A percentile compares a stretch with the other conserved stretches of the same genome.
Conservation (phyloP, 2,113 vertebrate species). For the Anseranas semipalmata region DNA sequence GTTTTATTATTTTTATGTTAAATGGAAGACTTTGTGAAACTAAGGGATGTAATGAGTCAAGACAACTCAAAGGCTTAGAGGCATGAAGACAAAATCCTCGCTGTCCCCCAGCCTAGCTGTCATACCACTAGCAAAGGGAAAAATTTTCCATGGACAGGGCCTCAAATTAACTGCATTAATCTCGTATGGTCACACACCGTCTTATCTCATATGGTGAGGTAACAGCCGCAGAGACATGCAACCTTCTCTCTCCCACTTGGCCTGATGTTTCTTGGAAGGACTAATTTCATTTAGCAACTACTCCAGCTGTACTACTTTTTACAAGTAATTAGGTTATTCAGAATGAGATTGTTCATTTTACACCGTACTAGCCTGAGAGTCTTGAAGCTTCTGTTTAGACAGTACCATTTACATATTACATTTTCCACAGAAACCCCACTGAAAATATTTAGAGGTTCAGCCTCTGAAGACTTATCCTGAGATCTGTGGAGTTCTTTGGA, state of each 20-base stretch:
- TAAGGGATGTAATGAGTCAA: neutral
- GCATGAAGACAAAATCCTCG: neutral
- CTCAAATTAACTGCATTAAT: neutral
- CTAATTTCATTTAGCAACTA: neutral
- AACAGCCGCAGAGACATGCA: neutral
- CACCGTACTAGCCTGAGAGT: neutral
- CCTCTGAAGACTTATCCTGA: neutral
- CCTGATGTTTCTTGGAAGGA: neutral
- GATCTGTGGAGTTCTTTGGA: neutral
- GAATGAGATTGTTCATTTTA: neutral
- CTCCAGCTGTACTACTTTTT: neutral
- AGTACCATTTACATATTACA: neutral
- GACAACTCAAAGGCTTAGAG: neutral
- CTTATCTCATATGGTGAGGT: neutral
- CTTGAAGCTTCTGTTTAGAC: neutral
- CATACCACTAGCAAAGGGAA: neutral
- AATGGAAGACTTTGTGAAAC: neutral
- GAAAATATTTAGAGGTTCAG: neutral
- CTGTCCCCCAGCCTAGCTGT: neutral
- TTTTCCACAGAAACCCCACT: neutral
- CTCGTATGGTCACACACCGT: neutral
- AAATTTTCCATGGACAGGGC: neutral
- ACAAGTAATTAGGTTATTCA: neutral
- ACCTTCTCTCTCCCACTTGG: neutral
- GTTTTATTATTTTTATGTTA: neutral